Percentiles rank a stretch among this genome's conserved stretches.
Conservation (phyloP, 2,888 invertebrate genomes). For the Sepioteuthis lessoniana region DNA sequence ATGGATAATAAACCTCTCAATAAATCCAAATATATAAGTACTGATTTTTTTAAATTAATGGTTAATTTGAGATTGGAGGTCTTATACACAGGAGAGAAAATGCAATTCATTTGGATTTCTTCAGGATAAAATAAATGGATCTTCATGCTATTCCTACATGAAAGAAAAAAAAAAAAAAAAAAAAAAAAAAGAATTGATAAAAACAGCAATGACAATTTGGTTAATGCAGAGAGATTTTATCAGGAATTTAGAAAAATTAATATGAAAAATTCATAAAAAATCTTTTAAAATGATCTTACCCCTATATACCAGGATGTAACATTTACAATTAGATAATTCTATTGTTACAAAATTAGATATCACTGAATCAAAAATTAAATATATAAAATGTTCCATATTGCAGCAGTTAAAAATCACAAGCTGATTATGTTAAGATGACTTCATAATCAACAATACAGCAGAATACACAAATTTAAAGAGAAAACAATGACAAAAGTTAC, state of each 20-base stretch:
- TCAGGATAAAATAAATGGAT: not conserved
- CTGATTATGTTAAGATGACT: not conserved
- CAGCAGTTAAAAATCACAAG: not conserved
- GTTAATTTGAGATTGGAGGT: too few species aligned
- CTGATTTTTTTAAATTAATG: too few species aligned
- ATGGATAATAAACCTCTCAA: too few species aligned
- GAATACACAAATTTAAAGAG: not conserved
- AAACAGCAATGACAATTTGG: not conserved
- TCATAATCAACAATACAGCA: not conserved
- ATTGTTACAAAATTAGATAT: not conserved
- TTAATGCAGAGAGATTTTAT: slow-evolving; percentile 8
- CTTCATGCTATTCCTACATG: not conserved
- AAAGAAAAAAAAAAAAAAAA: too few species aligned
- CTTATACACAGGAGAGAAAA: too few species aligned
- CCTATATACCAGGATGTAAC: too few species aligned
- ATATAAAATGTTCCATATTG: not conserved
- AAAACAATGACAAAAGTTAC: not conserved
- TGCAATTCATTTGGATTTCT: too few species aligned
- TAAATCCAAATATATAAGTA: too few species aligned
- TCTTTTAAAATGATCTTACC: not conserved
- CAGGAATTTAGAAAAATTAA: not conserved
- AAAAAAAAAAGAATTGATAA: too few species aligned
- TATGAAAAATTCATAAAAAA: not conserved
- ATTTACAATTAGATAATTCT: not conserved
- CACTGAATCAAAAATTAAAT: not conserved